Conservation (phyloP, 1,140 invertebrate species). For the Heliconius hewitsoni region DNA sequence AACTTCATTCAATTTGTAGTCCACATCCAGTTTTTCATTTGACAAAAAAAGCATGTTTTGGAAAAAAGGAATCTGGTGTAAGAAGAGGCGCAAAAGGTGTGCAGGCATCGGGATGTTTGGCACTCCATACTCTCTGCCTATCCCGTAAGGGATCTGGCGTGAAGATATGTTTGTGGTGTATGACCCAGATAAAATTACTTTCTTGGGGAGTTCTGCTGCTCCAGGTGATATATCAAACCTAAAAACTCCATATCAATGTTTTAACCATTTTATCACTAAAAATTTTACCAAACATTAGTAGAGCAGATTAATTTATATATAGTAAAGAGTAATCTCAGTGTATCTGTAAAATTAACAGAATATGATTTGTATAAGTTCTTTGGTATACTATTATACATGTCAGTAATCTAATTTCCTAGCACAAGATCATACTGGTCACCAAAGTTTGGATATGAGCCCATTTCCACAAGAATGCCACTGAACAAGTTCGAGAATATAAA, state of each 20-base stretch:
- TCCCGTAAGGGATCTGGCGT: too few species aligned
- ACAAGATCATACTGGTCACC: slow-evolving; percentile 31
- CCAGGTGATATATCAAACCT: slow-evolving; percentile 43
- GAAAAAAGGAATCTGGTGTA: slow-evolving; percentile 50
- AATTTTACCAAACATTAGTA: slow-evolving; percentile 51
- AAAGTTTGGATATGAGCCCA: slow-evolving; percentile 49
- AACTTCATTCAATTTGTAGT: slow-evolving; percentile 41
- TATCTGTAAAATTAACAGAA: slow-evolving; percentile 23
- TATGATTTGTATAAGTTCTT: slow-evolving; percentile 41
- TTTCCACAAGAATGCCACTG: slow-evolving; percentile 54
- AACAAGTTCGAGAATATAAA: slow-evolving; percentile 60
- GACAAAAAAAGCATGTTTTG: slow-evolving; percentile 47
- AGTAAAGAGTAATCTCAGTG: slow-evolving; percentile 20
- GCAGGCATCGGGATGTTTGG: too few species aligned
- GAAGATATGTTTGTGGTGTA: slow-evolving; percentile 32
- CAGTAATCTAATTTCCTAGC: slow-evolving; percentile 40
- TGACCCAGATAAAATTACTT: slow-evolving; percentile 51
- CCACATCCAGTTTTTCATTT: slow-evolving; percentile 43
- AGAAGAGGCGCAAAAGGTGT: too few species aligned
- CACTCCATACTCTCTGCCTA: too few species aligned
- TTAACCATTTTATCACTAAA: slow-evolving; percentile 51
- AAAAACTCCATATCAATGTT: slow-evolving; percentile 56
- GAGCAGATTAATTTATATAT: not conserved
- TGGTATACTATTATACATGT: slow-evolving; percentile 42
- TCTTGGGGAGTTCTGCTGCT: slow-evolving; percentile 50